Base-by-base conservation (phyloP, 2,888 invertebrate genomes). In the Tridacna crocea region DNA sequence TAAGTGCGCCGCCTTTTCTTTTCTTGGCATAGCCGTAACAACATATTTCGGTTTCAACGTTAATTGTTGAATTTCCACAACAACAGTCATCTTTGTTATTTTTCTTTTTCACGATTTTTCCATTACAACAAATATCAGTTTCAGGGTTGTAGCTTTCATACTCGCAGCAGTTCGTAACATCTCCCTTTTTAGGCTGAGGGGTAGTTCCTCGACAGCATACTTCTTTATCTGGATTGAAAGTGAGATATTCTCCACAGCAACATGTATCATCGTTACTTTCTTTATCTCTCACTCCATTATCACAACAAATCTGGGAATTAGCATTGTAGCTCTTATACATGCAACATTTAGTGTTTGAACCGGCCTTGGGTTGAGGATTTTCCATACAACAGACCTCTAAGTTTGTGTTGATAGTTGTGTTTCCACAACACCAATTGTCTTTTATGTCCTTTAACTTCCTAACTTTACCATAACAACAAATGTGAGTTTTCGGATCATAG, bases 401-500 rank as follows among this genome's bases (percentile, higher is more conserved):
- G 22, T 66, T 58, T 11, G 78, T 79, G 48, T 83, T 78, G 72
- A 83, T 78, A 19, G 83, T 83, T 51, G 83, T 83, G 22, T 78
- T 78, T 46, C 83, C 83, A 66, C 83, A 83, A 66, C 75, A 77
- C 78, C 80, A 83, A 26, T 83, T 83, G 72, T 83, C 83, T 58
- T 74, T 61, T 17, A 47, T n/a, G 24, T 79, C 73, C 75, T 80
- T 63, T 60, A 81, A 81, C 61, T 74, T 72, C 8, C 63, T 65
- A 22, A 80, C 72, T 0, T 51, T 65, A 19, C 63, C 70, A 51
- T 80, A 76, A 68, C 74, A 68, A n/a, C 84, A 84, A 26, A 81
- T 36, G 66, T 68, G 65, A 27, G 72, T 72, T 19, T 73, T 48
- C 19, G 84, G 81, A 77, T 84, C 61, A 72, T 81, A 84, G 68